Base-by-base conservation (phyloP, 2,113 vertebrate genomes). In the Syngnathus floridae region DNA sequence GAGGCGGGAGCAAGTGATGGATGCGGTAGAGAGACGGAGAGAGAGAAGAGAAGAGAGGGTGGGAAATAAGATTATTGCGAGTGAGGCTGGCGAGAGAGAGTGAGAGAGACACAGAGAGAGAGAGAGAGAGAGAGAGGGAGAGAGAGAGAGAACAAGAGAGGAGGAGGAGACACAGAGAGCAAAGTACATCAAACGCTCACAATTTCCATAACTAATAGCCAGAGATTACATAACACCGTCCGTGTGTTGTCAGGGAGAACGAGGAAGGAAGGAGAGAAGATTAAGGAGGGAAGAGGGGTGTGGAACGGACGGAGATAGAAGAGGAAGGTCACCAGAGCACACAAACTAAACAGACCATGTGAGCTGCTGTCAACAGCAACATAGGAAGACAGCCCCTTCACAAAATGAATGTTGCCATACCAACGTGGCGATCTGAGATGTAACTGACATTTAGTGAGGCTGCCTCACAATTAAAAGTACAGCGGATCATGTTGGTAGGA, bases 201-300 rank as follows among this genome's bases (percentile, higher is more conserved):
- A 79, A 89, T 90, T 87, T 88, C 77, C 87, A 88, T 89, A 82
- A 73, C 76, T 85, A 80, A 86, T 81, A 86, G 86, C 78, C 63
- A 71, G 82, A 88, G 68, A 79, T 84, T 84, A 82, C 86, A 84
- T 89, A 89, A 87, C 51, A 55, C 57, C 43, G 60, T 55, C 37
- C 37, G 70, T 64, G 62, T 83, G 84, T 83, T 88, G 82, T 84
- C 82, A 85, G 84, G 88, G 82, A 91, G 82, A 80, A 87, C 67
- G 77, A 77, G 80, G 73, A 80, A 68, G 69, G 73, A 68, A 46
- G 61, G 68, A 73, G n/a, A 51, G 73, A 71, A 49, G 37, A 31
- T 17, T 22, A 59, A 65, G 70, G 57, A 65, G 72, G 59, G 57
- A 37, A 64, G 59, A 62, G 70, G 72, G 74, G 45, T 17, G 40